phyloP scores from a whole-genome alignment of 2,797 vertebrate genomes.

The Falco concolor region DNA sequence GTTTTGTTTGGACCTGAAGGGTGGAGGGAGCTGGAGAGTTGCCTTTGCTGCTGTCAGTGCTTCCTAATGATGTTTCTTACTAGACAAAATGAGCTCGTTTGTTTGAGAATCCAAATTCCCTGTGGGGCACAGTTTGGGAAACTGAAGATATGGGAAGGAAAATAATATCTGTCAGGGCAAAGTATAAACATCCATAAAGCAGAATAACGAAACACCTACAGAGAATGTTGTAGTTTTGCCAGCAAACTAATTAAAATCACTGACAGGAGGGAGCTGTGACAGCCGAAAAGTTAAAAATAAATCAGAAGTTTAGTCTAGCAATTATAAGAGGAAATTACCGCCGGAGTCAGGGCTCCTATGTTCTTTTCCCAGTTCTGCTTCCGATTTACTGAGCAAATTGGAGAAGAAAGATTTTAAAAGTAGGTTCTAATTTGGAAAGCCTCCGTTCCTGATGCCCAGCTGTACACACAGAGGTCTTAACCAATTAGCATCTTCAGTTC shows the following conservation, averaged over 20 bases:
- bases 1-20: slow-evolving; percentile 6
- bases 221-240: neutral
- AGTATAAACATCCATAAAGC: slow-evolving; percentile 3
- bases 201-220: slow-evolving; percentile 30
- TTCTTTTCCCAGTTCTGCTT: slow-evolving; percentile 28
- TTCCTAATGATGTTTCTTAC: slow-evolving; percentile 25
- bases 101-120: slow-evolving; percentile 18
- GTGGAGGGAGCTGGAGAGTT: slow-evolving; percentile 2
- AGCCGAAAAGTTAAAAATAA: slow-evolving; percentile 32
- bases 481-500: neutral
- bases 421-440: neutral
- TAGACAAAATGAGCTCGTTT: slow-evolving; percentile 38
- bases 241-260: slow-evolving; percentile 29
- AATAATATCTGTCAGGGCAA: neutral
- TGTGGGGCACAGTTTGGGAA: slow-evolving; percentile 9
- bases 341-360: neutral
- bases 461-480: neutral
- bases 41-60: slow-evolving; percentile 5
- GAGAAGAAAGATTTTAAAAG: neutral
- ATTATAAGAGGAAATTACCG: slow-evolving; percentile 20
- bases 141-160: slow-evolving; percentile 21
- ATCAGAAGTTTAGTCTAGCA: slow-evolving; percentile 30
- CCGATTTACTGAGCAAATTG: neutral
- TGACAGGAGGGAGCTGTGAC: neutral
- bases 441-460: neutral